phyloP scores from a whole-genome alignment of 2,888 invertebrate genomes.

The Torymus tubicola region DNA sequence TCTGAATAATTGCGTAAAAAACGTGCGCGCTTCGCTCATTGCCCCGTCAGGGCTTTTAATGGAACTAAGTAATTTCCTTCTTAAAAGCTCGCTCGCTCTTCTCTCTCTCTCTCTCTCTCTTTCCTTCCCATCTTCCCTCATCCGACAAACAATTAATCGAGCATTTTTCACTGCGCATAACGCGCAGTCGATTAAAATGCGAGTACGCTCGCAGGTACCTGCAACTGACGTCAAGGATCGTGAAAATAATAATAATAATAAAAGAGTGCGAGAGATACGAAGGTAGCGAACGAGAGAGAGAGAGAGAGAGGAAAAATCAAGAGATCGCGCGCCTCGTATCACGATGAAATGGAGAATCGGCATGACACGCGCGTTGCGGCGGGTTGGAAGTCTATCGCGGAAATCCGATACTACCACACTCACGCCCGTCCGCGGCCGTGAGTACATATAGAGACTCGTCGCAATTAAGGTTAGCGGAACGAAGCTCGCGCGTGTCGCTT shows the following conservation, averaged over 20 bases:
- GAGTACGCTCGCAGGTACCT: background rate
- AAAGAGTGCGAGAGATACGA: too few relatives aligned
- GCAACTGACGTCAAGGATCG: constrained; percentile 1
- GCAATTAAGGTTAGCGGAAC: constrained; percentile 32
- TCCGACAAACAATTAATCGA: constrained; percentile 34
- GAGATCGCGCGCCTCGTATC: background rate
- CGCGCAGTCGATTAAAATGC: constrained; percentile 23
- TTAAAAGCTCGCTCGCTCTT: background rate
- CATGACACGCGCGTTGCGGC: background rate
- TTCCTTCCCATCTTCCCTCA: background rate
- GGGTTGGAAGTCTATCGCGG: background rate
- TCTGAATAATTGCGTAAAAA: constrained; percentile 30
- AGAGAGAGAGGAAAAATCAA: background rate
- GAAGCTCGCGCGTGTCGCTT: background rate
- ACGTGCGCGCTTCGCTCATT: background rate
- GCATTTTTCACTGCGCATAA: constrained; percentile 2
- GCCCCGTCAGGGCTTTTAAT: constrained; percentile 14
- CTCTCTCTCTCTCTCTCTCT: too few relatives aligned
- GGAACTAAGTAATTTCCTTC: constrained; percentile 34
- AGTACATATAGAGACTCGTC: background rate
- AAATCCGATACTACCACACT: constrained; percentile 16
- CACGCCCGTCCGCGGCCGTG: background rate
- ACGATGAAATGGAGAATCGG: constrained; percentile 3
- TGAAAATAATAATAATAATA: too few relatives aligned
- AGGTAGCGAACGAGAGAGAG: background rate